Conservation (phyloP, 1,140 invertebrate species). For the Aphidius ervi region DNA sequence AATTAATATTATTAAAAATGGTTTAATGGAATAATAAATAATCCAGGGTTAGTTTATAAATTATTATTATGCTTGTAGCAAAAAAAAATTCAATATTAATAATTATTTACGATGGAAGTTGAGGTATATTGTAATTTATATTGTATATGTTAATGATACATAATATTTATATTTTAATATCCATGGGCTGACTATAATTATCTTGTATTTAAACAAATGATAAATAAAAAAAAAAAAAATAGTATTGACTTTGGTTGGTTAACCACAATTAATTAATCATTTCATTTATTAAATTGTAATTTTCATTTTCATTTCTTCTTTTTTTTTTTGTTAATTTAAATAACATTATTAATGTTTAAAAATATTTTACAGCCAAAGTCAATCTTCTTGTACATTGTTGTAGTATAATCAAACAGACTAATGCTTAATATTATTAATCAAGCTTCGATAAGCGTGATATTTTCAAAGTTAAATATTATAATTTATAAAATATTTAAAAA, state of each 20-base stretch:
- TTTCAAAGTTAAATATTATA: slow-evolving; percentile 30
- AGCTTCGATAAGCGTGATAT: slow-evolving; percentile 39
- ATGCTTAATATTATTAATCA: slow-evolving; percentile 47
- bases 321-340: background rate
- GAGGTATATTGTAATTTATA: slow-evolving; percentile 26
- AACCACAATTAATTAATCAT: no score
- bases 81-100: no score
- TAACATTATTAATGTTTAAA: background rate
- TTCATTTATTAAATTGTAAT: background rate
- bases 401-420: slow-evolving; percentile 52
- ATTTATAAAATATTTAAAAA: background rate
- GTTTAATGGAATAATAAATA: no score
- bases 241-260: no score
- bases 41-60: no score
- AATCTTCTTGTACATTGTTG: slow-evolving; percentile 44
- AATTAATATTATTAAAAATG: no score
- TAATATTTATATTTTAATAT: slow-evolving; percentile 50
- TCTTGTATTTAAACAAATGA: slow-evolving; percentile 34
- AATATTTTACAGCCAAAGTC: background rate
- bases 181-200: slow-evolving; percentile 48
- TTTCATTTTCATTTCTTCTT: background rate
- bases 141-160: slow-evolving; percentile 25
- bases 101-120: slow-evolving; percentile 29
- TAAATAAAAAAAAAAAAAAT: no score
- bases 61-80: no score